These are phyloP conservation scores for Lasioglossum oenotherae DNA, from an alignment of 2,888 invertebrate species.

Conservation along the genomic window DNA sequence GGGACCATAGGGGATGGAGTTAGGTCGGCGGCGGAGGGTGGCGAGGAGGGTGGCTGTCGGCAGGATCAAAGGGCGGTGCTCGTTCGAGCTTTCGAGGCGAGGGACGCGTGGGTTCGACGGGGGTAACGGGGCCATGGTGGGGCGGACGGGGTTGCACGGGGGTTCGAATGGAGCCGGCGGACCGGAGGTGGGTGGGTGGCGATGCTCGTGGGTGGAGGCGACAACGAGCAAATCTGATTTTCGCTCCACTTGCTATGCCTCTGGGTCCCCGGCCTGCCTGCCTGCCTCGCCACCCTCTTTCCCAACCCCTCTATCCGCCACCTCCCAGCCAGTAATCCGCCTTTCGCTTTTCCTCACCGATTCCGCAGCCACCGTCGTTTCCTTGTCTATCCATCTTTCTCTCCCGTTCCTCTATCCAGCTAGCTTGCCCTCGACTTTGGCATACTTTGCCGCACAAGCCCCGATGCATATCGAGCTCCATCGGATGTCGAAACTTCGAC, in stretches of 20 bases:
- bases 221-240: constrained; percentile 84
- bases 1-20: constrained; percentile 69
- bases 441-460: constrained; percentile 74
- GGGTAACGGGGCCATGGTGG: constrained; percentile 57
- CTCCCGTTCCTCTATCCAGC: constrained; percentile 23
- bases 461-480: constrained; percentile 70
- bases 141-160: constrained; percentile 40
- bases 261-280: constrained; percentile 62
- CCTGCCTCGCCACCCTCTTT: constrained; percentile 22
- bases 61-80: constrained; percentile 83
- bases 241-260: constrained; percentile 81
- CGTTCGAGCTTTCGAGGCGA: constrained; percentile 78
- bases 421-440: constrained; percentile 77
- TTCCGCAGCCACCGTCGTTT: constrained; percentile 12
- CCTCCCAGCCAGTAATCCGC: constrained; percentile 23
- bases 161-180: constrained; percentile 71
- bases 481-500: constrained; percentile 56
- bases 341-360: constrained; percentile 64
- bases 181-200: constrained; percentile 69
- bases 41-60: constrained; percentile 81
- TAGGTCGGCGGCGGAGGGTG: constrained; percentile 68
- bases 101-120: constrained; percentile 67
- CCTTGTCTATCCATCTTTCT: background rate
- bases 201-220: constrained; percentile 79
- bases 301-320: constrained; percentile 28